These are phyloP conservation scores for Onychostoma macrolepis DNA, from an alignment of 2,113 vertebrate genomes.

Conservation along the genomic window DNA sequence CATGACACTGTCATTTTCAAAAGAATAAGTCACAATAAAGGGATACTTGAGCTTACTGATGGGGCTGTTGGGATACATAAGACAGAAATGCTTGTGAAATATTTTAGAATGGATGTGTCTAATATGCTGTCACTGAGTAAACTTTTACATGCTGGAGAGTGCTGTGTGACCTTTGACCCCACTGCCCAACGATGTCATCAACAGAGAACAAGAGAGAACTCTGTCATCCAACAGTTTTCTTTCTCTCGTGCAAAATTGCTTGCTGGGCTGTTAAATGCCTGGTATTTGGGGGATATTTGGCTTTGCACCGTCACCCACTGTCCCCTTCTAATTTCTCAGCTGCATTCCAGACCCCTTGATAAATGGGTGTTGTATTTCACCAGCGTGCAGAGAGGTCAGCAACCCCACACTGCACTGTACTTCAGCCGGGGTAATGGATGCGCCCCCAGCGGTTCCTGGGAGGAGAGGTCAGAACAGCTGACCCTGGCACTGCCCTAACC, in stretches of 20 bases:
- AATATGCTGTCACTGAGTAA: background rate
- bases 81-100: background rate
- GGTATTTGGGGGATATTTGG: conserved; percentile 33
- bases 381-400: conserved; percentile 6
- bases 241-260: conserved; percentile 11
- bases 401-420: conserved; percentile 36
- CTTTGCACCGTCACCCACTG: background rate
- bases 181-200: conserved; percentile 21
- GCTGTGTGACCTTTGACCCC: conserved; percentile 39
- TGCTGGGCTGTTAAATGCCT: conserved; percentile 28
- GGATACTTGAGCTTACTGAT: background rate
- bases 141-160: background rate
- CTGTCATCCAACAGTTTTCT: conserved; percentile 7
- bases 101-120: background rate
- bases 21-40: background rate
- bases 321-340: conserved; percentile 5
- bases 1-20: no score
- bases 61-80: background rate
- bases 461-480: background rate
- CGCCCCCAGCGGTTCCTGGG: background rate
- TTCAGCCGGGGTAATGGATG: conserved; percentile 25
- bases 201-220: conserved; percentile 32
- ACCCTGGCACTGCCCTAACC: conserved; percentile 1
- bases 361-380: conserved; percentile 48
- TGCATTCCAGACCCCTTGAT: conserved; percentile 43